Percentiles rank a stretch among this genome's conserved stretches.
These are phyloP conservation scores for Metacarcinus magister DNA, from an alignment of 2,888 invertebrate genomes.

Conservation along the genomic window DNA sequence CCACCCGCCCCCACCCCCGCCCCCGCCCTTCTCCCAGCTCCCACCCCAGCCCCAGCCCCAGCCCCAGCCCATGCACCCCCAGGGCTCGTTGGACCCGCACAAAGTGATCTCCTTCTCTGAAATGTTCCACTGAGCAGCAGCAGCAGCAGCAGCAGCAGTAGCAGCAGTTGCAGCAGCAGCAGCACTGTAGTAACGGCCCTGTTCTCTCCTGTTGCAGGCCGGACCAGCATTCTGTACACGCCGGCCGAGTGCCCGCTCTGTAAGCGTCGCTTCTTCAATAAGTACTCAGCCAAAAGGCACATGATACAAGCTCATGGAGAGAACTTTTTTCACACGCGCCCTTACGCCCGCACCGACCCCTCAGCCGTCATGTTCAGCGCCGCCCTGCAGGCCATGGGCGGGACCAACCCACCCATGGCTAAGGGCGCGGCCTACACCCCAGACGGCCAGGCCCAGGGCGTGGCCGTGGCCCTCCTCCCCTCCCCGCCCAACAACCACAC, in stretches of 20 bases:
- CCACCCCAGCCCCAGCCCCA: constrained; percentile 69
- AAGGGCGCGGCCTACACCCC: constrained; percentile 41
- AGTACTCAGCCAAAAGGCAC: constrained; percentile 82
- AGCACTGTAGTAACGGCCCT: constrained; percentile 75
- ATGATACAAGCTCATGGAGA: constrained; percentile 82
- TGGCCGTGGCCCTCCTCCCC: constrained; percentile 60
- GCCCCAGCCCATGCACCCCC: constrained; percentile 46
- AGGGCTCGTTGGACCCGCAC: constrained; percentile 54
- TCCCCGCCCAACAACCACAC: constrained; percentile 59
- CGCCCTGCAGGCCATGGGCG: constrained; percentile 78
- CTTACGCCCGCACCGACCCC: constrained; percentile 79
- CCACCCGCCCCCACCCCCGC: constrained; percentile 64
- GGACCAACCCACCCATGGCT: constrained; percentile 49
- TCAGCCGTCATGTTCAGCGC: constrained; percentile 70
- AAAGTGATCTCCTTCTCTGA: constrained; percentile 73
- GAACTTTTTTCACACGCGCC: constrained; percentile 80
- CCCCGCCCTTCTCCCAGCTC: constrained; percentile 61
- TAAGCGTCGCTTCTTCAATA: constrained; percentile 82
- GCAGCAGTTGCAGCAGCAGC: constrained; percentile 67
- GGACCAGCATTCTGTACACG: constrained; percentile 81
- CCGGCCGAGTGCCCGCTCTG: constrained; percentile 81
- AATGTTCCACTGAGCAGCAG: constrained; percentile 71
- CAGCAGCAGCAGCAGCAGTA: constrained; percentile 41
- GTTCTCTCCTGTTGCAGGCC: constrained; percentile 82
- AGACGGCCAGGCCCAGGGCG: constrained; percentile 49